Evolutionary conservation across 2,888 invertebrate species (phyloP).

Genomic region (Coelopa pilipes): DNA sequence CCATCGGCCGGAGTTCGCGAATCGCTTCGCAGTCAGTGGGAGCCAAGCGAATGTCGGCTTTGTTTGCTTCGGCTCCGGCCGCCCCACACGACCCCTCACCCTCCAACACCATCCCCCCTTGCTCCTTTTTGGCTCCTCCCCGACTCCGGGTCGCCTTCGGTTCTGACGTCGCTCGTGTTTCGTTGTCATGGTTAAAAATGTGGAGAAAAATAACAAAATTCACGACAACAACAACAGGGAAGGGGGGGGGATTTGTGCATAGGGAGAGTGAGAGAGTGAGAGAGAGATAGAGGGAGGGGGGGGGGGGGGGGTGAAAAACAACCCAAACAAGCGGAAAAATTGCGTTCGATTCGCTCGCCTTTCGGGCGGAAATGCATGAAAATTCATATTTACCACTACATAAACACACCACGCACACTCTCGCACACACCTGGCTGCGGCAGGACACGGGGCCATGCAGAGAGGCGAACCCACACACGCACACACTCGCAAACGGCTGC

Average conservation of each 20-base stretch:
- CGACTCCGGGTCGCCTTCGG: too few species aligned
- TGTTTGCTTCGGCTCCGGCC: too few species aligned
- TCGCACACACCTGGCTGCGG: not conserved
- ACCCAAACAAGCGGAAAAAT: slow-evolving; percentile 23
- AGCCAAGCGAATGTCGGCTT: too few species aligned
- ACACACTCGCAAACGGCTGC: not conserved
- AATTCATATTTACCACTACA: not conserved
- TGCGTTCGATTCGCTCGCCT: not conserved
- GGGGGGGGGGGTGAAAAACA: not conserved
- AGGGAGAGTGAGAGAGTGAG: not conserved
- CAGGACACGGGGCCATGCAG: not conserved
- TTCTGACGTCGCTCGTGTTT: slow-evolving; percentile 26
- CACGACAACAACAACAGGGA: slow-evolving; percentile 17
- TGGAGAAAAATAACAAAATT: slow-evolving; percentile 48
- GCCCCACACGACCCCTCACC: too few species aligned
- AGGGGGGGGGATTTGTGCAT: too few species aligned
- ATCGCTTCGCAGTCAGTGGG: too few species aligned
- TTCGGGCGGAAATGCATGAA: slow-evolving; percentile 23
- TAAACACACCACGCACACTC: not conserved
- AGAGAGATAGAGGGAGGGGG: not conserved
- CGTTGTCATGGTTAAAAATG: slow-evolving; percentile 37
- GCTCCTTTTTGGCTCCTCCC: too few species aligned
- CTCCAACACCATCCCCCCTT: too few species aligned
- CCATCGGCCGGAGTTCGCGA: too few species aligned
- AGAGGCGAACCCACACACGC: not conserved